Conservation (phyloP, 2,888 invertebrate species). For the Xanthia togata region DNA sequence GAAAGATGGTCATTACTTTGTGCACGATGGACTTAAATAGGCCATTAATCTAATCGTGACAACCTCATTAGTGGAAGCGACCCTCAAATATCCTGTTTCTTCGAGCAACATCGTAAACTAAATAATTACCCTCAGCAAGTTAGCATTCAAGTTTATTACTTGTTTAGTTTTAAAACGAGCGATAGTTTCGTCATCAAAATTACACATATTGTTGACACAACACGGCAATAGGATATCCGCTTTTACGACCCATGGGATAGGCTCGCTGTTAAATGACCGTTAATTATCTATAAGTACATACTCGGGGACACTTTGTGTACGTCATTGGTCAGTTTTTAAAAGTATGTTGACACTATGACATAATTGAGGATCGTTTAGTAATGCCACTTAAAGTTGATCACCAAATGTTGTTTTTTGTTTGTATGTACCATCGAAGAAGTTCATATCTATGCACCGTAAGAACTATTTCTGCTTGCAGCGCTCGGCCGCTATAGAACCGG, state of each 20-base stretch:
- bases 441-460: too few relatives aligned
- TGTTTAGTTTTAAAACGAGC: constrained; percentile 53
- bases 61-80: constrained; percentile 40
- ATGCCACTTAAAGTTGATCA: constrained; percentile 21
- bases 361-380: constrained; percentile 43
- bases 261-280: constrained; percentile 53
- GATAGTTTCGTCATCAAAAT: constrained; percentile 33
- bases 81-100: constrained; percentile 30
- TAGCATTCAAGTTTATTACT: constrained; percentile 40
- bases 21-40: constrained; percentile 1
- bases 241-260: constrained; percentile 59
- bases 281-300: constrained; percentile 56
- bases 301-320: constrained; percentile 45
- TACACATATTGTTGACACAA: constrained; percentile 48
- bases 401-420: constrained; percentile 7
- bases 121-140: constrained; percentile 28
- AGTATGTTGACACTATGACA: constrained; percentile 32
- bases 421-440: too few relatives aligned
- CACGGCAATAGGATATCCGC: constrained; percentile 46
- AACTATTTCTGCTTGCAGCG: too few relatives aligned
- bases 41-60: constrained; percentile 38
- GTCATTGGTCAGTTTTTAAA: constrained; percentile 47
- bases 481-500: too few relatives aligned
- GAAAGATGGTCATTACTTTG: constrained; percentile 11
- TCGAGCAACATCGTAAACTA: constrained; percentile 45